Percentiles rank a stretch among this genome's conserved stretches.
Conservation (phyloP, 2,797 vertebrate species). For the Paratrypauchen microcephalus region DNA sequence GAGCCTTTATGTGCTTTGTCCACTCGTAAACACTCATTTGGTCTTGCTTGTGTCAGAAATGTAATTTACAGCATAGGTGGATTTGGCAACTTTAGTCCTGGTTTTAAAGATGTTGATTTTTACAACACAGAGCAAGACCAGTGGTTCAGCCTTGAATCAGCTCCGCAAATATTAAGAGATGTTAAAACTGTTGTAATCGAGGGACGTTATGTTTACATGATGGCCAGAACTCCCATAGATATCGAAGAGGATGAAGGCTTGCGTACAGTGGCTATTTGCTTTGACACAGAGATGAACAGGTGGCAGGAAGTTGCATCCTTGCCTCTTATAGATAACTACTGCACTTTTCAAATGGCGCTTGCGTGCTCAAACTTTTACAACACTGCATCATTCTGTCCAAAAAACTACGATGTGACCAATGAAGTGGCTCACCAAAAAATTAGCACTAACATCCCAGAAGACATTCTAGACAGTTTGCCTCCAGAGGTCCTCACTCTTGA, state of each 20-base stretch:
- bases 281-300: slow-evolving; percentile 84
- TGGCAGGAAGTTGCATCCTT: slow-evolving; percentile 90
- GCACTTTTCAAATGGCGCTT: slow-evolving; percentile 88
- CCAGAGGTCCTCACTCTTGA: slow-evolving; percentile 88
- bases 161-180: slow-evolving; percentile 89
- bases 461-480: slow-evolving; percentile 89
- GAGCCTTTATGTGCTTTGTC: slow-evolving; percentile 86
- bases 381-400: slow-evolving; percentile 89
- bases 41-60: slow-evolving; percentile 83
- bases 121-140: slow-evolving; percentile 87
- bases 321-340: slow-evolving; percentile 89
- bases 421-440: slow-evolving; percentile 83
- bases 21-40: slow-evolving; percentile 90
- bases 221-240: slow-evolving; percentile 88
- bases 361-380: slow-evolving; percentile 89
- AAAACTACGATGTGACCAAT: slow-evolving; percentile 81
- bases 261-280: slow-evolving; percentile 84
- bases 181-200: slow-evolving; percentile 88
- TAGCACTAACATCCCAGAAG: slow-evolving; percentile 73
- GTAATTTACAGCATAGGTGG: slow-evolving; percentile 89
- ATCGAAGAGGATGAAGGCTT: slow-evolving; percentile 85
- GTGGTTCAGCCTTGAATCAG: slow-evolving; percentile 87
- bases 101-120: slow-evolving; percentile 89
- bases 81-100: slow-evolving; percentile 90
- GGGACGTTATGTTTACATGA: slow-evolving; percentile 86